Conservation (phyloP, 2,113 vertebrate species). For the Galemys pyrenaicus region DNA sequence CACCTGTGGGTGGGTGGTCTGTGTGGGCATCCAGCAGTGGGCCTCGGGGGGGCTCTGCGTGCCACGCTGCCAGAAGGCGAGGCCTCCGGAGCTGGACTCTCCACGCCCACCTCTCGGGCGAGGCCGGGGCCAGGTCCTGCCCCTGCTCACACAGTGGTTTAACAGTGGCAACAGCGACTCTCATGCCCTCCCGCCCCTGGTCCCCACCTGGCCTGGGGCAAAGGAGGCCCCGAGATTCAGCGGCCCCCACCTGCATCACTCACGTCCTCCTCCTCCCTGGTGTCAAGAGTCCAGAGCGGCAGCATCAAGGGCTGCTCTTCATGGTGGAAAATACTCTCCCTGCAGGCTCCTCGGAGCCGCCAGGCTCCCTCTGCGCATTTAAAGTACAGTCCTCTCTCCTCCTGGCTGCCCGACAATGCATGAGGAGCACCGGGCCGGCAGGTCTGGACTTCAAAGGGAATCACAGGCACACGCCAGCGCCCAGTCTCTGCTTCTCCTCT, state of each 20-base stretch:
- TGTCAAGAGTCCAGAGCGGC: not conserved
- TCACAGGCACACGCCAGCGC: not conserved
- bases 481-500: conserved; percentile 19
- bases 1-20: not conserved
- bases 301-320: conserved; percentile 49
- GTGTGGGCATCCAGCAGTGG: accelerated
- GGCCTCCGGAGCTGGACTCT: not conserved
- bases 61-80: not conserved
- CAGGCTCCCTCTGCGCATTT: not conserved
- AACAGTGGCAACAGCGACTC: not conserved
- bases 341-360: not conserved
- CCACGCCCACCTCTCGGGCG: not conserved
- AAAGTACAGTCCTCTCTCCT: not conserved
- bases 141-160: not conserved
- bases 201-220: not conserved
- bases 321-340: not conserved
- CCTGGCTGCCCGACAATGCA: not conserved
- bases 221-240: not conserved
- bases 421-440: not conserved
- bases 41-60: not conserved
- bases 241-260: not conserved
- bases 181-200: not conserved
- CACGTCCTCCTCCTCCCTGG: not conserved
- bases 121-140: not conserved
- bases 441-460: conserved; percentile 45